phyloP scores from a whole-genome alignment of 1,140 invertebrate genomes.

The Lepidurus couesii region DNA sequence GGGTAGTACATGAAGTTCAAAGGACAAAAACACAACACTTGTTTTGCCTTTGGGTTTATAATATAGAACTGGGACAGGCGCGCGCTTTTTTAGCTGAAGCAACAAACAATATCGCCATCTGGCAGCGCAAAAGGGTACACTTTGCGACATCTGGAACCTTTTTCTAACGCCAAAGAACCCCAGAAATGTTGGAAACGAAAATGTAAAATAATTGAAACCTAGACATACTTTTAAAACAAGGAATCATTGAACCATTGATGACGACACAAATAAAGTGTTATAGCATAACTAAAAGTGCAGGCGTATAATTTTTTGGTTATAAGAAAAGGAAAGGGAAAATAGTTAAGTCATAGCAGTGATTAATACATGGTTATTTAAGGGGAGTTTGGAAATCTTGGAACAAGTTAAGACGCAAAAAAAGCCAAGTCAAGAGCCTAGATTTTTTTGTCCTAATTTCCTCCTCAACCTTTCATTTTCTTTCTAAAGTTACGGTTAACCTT shows the following conservation, averaged over 20 bases:
- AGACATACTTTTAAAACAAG: background rate
- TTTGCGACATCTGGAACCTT: constrained; percentile 8
- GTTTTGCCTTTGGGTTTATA: constrained; percentile 10
- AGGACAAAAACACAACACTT: constrained; percentile 9
- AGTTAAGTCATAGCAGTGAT: constrained; percentile 5
- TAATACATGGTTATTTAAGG: background rate
- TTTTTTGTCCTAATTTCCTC: background rate
- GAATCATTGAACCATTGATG: background rate
- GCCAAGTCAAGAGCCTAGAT: background rate
- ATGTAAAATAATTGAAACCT: background rate
- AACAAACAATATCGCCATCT: background rate
- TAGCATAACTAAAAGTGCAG: background rate
- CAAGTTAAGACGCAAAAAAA: background rate
- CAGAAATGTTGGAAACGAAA: background rate
- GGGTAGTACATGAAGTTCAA: constrained; percentile 19
- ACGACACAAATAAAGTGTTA: constrained; percentile 17
- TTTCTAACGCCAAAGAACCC: background rate
- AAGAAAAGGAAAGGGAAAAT: constrained; percentile 5
- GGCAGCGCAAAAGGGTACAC: constrained; percentile 2
- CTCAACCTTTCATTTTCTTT: background rate
- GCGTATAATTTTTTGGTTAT: background rate
- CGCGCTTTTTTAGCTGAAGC: background rate
- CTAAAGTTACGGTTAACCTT: background rate
- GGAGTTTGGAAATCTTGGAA: background rate
- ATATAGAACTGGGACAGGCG: constrained; percentile 18